Conservation (phyloP, 1,140 invertebrate genomes). For the Telenomus remus region DNA sequence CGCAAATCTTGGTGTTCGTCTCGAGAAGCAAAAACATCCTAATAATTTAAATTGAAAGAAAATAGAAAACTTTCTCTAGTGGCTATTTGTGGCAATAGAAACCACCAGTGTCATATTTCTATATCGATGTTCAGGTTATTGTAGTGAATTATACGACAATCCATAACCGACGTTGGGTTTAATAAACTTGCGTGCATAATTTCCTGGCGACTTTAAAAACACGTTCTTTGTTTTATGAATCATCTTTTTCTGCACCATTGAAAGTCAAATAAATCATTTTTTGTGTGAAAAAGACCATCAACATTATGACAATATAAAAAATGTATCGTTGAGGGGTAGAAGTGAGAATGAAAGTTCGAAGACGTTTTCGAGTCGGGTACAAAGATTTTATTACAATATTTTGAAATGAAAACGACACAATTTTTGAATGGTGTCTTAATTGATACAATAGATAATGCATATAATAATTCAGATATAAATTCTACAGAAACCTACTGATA, state of each 20-base stretch:
- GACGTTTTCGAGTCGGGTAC: constrained; percentile 35
- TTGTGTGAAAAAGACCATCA: no score
- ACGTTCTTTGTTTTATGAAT: no score
- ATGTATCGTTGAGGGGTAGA: no score
- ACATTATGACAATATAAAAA: no score
- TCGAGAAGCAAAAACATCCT: constrained; percentile 22
- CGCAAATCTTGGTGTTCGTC: constrained; percentile 23
- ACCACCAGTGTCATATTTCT: constrained; percentile 39
- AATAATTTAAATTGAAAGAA: constrained; percentile 40
- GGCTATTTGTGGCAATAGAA: constrained; percentile 41
- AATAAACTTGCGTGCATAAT: not conserved
- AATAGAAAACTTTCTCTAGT: constrained; percentile 47
- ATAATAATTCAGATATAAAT: no score
- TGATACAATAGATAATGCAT: not conserved
- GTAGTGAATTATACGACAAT: constrained; percentile 24
- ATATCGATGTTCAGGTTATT: constrained; percentile 33
- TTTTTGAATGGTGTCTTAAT: constrained; percentile 19
- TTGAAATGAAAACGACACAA: constrained; percentile 24
- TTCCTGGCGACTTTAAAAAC: no score
- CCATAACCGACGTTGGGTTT: constrained; percentile 4
- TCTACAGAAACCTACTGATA: no score
- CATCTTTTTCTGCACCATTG: no score
- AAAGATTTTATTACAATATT: constrained; percentile 55
- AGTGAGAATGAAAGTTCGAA: not conserved
- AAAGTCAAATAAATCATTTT: no score